Evolutionary conservation across 2,888 invertebrate genomes (phyloP), one percentile per base, ranked within the genome.

Genomic region (Pelosia muscerda): DNA sequence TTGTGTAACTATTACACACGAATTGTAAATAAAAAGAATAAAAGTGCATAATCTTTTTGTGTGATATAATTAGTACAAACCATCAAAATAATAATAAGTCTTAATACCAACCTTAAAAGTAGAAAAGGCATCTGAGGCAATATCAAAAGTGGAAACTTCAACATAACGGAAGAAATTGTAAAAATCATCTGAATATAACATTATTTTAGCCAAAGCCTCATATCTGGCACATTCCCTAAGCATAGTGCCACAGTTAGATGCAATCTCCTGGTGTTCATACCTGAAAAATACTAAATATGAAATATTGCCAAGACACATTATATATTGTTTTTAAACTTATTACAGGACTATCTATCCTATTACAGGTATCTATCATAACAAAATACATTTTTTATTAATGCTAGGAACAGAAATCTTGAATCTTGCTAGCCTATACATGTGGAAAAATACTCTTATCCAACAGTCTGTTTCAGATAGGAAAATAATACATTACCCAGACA

Each of bases 101-200:
- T 42, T 25, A 59, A 71, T 78, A 64, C 71, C 71, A 63, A 98
- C 99, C 97, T 99, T 99, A 96, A 99, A 99, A 82, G 99, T 99
- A 91, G 99, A 99, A 96, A 99, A 99, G 95, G 99, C 99, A 97
- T 99, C 99, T 81, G 99, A 99, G 91, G 99, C 99, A 91, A 99
- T 99, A 96, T 99, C 99, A 96, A 99, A 99, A 81, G 99, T 99
- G 82, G 99, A 99, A 83, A 99, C 98, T 96, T 99, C 99, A 86
- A 99, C 99, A 93, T 99, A 99, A 94, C 98, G 97, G 95, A 99
- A 99, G 96, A 99, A 99, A 95, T 99, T 98, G 95, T 99, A 99
- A 96, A 99, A 99, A 93, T 99, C 98, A 83, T 99, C 98, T 73
- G 99, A 98, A 95, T 98, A 97, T 84, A 99, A 96, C 97, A 99